Conservation (phyloP, 2,888 invertebrate genomes). For the Eupithecia pulchellata region DNA sequence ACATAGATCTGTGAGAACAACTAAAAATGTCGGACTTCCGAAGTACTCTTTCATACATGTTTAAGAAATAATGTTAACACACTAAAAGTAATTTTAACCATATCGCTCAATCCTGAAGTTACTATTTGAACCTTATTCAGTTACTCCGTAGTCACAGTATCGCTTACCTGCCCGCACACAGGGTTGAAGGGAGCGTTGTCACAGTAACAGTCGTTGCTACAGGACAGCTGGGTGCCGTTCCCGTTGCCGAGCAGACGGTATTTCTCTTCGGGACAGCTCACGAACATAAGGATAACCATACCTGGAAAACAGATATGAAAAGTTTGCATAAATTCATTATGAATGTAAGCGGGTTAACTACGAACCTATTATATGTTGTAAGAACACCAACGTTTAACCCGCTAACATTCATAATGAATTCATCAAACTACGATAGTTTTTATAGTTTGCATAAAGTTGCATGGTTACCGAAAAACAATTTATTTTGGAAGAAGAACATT, state of each 20-base stretch:
- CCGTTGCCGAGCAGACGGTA: constrained; percentile 87
- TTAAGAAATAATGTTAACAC: not conserved
- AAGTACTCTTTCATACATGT: too few species aligned
- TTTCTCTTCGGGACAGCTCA: constrained; percentile 95
- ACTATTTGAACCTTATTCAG: not conserved
- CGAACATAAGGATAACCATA: constrained; percentile 94
- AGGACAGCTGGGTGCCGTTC: constrained; percentile 64
- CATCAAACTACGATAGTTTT: too few species aligned
- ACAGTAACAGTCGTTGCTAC: constrained; percentile 90
- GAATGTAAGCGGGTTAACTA: too few species aligned
- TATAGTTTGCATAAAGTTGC: not conserved
- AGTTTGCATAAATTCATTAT: too few species aligned
- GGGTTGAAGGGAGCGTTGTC: constrained; percentile 92
- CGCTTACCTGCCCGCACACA: constrained; percentile 89
- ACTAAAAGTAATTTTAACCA: not conserved
- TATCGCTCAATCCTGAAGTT: not conserved
- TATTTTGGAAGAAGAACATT: not conserved
- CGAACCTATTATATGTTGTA: too few species aligned
- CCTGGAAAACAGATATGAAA: constrained; percentile 70
- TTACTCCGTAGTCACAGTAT: not conserved
- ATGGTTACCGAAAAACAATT: not conserved
- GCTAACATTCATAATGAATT: too few species aligned
- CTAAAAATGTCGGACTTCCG: not conserved
- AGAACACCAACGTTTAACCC: too few species aligned
- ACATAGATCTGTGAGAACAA: not conserved